Conservation (phyloP, 2,797 vertebrate species). For the Carcharodon carcharias region DNA sequence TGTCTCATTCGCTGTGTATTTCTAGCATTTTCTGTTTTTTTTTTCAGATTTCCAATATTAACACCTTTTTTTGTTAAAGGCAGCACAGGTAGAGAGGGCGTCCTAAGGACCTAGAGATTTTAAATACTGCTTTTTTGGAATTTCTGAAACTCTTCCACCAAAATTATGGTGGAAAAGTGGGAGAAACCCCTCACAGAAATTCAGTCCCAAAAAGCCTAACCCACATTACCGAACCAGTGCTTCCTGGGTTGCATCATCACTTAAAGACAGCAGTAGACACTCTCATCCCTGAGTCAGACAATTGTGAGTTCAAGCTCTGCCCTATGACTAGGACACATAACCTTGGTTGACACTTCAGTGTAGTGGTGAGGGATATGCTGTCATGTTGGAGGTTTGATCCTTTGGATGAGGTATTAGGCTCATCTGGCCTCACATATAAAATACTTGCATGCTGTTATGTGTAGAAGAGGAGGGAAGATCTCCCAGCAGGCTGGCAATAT, state of each 20-base stretch:
- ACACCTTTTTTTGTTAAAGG: no score
- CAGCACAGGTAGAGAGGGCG: no score
- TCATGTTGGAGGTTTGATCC: neutral
- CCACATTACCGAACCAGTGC: neutral
- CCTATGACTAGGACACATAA: neutral
- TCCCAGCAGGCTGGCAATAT: no score
- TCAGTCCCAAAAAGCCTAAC: neutral
- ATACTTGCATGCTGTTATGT: neutral
- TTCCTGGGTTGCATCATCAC: neutral
- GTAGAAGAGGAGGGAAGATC: neutral
- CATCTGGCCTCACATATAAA: no score
- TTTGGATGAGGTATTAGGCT: neutral
- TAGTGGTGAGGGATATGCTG: neutral
- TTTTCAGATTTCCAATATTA: no score
- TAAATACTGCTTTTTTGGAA: neutral
- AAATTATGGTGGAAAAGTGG: neutral
- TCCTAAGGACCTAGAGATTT: neutral
- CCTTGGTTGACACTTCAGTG: neutral
- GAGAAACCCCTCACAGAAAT: neutral
- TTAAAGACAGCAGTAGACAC: neutral
- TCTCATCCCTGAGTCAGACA: neutral
- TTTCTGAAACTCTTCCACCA: neutral
- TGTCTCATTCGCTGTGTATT: neutral
- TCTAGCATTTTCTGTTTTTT: neutral
- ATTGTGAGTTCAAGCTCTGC: neutral